Percentiles rank a stretch among this genome's conserved stretches.
These are phyloP conservation scores for Microchrysa polita DNA, from an alignment of 2,888 invertebrate genomes.

Conservation along the genomic window DNA sequence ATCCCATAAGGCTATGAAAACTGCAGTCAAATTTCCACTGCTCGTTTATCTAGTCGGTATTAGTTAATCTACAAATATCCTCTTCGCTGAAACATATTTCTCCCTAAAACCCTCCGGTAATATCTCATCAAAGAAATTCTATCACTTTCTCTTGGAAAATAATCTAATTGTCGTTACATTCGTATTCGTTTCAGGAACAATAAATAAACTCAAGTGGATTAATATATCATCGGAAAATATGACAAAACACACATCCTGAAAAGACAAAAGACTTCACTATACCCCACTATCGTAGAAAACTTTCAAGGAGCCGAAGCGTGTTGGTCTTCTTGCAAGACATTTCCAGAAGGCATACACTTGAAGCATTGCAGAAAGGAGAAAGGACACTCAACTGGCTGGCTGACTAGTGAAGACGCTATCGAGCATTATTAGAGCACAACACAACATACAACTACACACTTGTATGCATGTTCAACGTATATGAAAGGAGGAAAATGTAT, in stretches of 20 bases:
- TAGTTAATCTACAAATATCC: not conserved
- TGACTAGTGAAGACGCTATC: no score
- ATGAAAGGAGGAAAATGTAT: conserved; percentile 44
- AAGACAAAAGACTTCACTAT: conserved; percentile 7
- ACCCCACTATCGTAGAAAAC: no score
- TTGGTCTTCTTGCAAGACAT: no score
- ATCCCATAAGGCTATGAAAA: no score
- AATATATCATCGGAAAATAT: conserved; percentile 51
- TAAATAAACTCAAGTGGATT: conserved; percentile 50
- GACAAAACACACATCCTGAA: conserved; percentile 48
- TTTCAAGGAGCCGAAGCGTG: no score
- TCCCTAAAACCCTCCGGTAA: not conserved
- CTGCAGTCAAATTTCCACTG: no score
- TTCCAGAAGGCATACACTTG: not conserved
- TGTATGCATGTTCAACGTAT: conserved; percentile 4
- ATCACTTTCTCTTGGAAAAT: not conserved
- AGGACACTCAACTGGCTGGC: no score
- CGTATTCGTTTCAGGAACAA: conserved; percentile 38
- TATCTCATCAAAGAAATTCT: not conserved
- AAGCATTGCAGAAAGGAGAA: not conserved
- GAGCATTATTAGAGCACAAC: no score
- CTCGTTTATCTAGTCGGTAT: no score
- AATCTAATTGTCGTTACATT: conserved; percentile 40
- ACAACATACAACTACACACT: no score
- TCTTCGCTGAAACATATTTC: not conserved